These are phyloP conservation scores for Sardina pilchardus DNA, from an alignment of 2,113 vertebrate genomes.

Conservation along the genomic window DNA sequence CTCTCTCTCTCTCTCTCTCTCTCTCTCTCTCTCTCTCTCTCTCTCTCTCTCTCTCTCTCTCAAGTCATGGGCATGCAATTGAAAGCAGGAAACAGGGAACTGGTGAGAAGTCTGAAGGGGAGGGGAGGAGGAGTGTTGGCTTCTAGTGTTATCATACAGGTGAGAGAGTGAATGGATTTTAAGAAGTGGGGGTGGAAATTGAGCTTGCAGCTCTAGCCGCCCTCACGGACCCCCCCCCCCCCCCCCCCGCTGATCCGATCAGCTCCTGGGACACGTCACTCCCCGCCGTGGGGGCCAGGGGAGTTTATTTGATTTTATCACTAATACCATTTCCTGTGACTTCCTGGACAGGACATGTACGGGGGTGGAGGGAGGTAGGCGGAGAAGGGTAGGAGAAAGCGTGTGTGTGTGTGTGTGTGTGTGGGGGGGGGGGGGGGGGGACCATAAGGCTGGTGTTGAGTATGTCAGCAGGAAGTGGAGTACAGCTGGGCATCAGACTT, in stretches of 20 bases:
- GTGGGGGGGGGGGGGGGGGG: too few species aligned
- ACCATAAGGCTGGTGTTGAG: neutral
- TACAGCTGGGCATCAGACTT: neutral
- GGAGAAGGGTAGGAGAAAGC: neutral
- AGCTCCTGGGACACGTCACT: slow-evolving; percentile 30
- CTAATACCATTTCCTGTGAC: slow-evolving; percentile 45
- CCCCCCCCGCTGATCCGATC: slow-evolving; percentile 36
- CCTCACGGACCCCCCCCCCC: slow-evolving; percentile 13
- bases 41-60: too few species aligned
- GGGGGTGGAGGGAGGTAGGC: neutral
- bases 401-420: too few species aligned
- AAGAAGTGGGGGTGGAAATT: neutral
- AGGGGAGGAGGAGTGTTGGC: neutral
- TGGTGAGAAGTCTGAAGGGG: neutral
- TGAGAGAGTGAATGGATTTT: neutral
- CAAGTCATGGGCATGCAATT: neutral
- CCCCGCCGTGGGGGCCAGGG: slow-evolving; percentile 8
- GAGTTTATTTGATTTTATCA: slow-evolving; percentile 42
- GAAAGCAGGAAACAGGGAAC: neutral
- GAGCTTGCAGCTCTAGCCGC: neutral
- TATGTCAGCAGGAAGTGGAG: neutral
- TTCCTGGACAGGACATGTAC: slow-evolving; percentile 5
- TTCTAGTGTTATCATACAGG: neutral
- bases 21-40: too few species aligned
- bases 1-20: too few species aligned